A percentile compares a stretch with the other conserved stretches of the same genome.
Evolutionary conservation across 2,888 invertebrate genomes (phyloP).

Genomic region (Cantharis lateralis): DNA sequence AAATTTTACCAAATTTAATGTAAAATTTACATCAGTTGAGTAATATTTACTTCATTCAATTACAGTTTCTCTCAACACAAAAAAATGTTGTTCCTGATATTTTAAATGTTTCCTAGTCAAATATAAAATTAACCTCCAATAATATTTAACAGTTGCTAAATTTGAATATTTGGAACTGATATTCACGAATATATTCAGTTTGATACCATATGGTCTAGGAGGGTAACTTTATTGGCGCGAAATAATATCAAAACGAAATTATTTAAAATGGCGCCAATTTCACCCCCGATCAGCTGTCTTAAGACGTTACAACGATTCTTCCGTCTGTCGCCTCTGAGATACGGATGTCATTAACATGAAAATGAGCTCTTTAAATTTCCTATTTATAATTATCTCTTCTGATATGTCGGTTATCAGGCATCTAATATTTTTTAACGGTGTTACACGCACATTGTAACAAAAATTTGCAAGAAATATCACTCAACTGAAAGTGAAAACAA

Average conservation of each 20-base stretch:
- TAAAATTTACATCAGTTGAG: no score
- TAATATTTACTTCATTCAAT: no score
- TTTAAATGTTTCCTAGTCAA: not conserved
- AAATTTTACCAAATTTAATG: no score
- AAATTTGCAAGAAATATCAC: not conserved
- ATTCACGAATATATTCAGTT: not conserved
- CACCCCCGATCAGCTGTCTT: slow-evolving; percentile 32
- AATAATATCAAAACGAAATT: slow-evolving; percentile 10
- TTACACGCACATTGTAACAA: not conserved
- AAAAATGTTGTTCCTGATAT: no score
- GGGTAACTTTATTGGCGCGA: slow-evolving; percentile 34
- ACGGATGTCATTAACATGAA: slow-evolving; percentile 36
- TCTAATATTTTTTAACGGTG: not conserved
- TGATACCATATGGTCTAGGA: slow-evolving; percentile 32
- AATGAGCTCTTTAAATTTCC: slow-evolving; percentile 29
- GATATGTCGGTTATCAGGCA: not conserved
- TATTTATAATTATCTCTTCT: slow-evolving; percentile 12
- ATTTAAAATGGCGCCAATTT: slow-evolving; percentile 20
- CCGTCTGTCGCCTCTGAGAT: slow-evolving; percentile 34
- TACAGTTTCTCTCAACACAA: no score
- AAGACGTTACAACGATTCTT: slow-evolving; percentile 37
- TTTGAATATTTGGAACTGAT: not conserved
- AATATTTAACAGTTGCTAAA: not conserved
- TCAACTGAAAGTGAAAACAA: not conserved
- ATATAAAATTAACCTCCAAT: not conserved